These are phyloP conservation scores for Grallaria varia DNA, from an alignment of 2,113 vertebrate genomes.

Conservation along the genomic window DNA sequence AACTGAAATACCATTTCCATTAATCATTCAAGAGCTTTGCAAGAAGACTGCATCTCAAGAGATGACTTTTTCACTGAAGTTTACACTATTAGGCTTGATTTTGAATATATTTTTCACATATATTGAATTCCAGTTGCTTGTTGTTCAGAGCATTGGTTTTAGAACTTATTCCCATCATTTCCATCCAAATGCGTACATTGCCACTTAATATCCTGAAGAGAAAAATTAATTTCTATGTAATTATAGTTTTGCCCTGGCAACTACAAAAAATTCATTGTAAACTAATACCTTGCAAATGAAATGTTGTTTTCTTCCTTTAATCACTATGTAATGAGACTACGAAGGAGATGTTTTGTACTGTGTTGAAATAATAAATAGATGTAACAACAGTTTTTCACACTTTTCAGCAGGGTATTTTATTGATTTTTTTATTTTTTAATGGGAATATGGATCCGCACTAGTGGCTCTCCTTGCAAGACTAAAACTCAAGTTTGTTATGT, in stretches of 20 bases:
- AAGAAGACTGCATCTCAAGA: slow-evolving; percentile 25
- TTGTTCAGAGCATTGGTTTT: not conserved
- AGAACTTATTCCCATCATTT: not conserved
- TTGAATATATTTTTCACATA: not conserved
- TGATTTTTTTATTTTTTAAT: not conserved
- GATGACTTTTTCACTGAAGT: slow-evolving; percentile 35
- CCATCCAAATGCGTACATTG: not conserved
- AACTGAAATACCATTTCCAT: slow-evolving; percentile 51
- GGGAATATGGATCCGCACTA: not conserved
- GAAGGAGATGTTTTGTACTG: not conserved
- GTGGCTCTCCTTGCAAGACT: not conserved
- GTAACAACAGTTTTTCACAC: not conserved
- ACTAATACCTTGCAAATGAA: not conserved
- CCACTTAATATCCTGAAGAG: not conserved
- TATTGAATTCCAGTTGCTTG: not conserved
- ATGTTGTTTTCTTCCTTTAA: slow-evolving; percentile 22
- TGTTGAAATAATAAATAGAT: not conserved
- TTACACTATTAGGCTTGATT: not conserved
- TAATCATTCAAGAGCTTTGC: slow-evolving; percentile 54
- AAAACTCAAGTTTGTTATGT: not conserved
- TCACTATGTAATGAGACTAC: not conserved
- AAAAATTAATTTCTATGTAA: slow-evolving; percentile 27
- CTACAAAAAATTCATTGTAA: not conserved
- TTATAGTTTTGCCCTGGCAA: not conserved
- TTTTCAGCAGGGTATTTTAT: not conserved